Percentiles rank a stretch among this genome's conserved stretches.
Conservation (phyloP, 2,888 invertebrate genomes). For the Agrilus biguttatus region DNA sequence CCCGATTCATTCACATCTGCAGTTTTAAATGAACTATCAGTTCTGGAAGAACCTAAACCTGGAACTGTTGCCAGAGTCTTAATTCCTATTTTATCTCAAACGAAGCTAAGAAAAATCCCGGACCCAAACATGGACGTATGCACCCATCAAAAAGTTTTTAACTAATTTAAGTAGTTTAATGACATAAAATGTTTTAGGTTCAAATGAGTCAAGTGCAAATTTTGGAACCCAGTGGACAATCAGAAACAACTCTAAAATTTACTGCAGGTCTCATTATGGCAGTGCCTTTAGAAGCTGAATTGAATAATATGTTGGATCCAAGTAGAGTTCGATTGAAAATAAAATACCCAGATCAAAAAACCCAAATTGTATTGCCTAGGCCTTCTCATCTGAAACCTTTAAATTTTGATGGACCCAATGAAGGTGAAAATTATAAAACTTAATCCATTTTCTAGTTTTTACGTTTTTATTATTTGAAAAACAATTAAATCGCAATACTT, state of each 20-base stretch:
- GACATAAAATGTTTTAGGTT: conserved; percentile 35
- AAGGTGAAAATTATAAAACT: conserved; percentile 13
- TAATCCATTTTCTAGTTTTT: not conserved
- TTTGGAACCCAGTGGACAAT: conserved; percentile 69
- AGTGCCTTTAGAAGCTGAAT: conserved; percentile 74
- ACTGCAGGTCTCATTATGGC: conserved; percentile 85
- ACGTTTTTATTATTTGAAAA: conserved; percentile 8
- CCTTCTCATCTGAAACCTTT: conserved; percentile 61
- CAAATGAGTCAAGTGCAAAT: conserved; percentile 69
- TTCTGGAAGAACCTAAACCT: conserved; percentile 70
- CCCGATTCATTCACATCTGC: conserved; percentile 70
- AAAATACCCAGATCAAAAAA: conserved; percentile 82
- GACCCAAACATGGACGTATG: conserved; percentile 49
- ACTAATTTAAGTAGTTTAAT: conserved; percentile 1
- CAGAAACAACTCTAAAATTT: conserved; percentile 72
- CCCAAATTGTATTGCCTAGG: conserved; percentile 69
- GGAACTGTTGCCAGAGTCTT: conserved; percentile 66
- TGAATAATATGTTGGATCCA: conserved; percentile 63
- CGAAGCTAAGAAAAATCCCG: conserved; percentile 51
- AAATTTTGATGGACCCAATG: conserved; percentile 35
- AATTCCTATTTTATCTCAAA: conserved; percentile 57
- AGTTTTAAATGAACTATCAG: conserved; percentile 63
- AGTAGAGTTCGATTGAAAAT: conserved; percentile 67
- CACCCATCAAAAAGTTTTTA: not conserved
- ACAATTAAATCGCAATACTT: not conserved